Percentiles rank a stretch among this genome's conserved stretches.
phyloP scores from a whole-genome alignment of 2,888 invertebrate species.

The Aquatica leii region DNA sequence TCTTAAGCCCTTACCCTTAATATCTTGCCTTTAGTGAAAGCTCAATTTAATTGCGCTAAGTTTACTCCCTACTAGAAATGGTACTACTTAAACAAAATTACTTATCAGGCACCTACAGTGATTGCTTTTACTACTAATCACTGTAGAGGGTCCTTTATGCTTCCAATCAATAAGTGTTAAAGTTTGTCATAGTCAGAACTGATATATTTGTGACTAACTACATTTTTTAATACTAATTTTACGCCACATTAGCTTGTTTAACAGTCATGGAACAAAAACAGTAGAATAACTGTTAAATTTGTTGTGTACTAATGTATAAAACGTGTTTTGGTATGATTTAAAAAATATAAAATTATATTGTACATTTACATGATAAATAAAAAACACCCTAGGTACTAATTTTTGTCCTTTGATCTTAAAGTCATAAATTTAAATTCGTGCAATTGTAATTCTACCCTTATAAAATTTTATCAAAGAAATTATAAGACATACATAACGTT shows the following conservation, averaged over 20 bases:
- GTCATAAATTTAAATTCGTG: conserved; percentile 1
- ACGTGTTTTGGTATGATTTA: too few species aligned
- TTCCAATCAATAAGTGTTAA: conserved; percentile 3
- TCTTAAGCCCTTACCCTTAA: conserved; percentile 16
- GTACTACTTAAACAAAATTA: conserved; percentile 37
- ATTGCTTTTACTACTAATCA: conserved; percentile 40
- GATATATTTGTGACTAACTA: background rate
- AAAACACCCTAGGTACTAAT: background rate
- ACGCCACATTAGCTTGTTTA: conserved; percentile 15
- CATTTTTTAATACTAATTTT: background rate
- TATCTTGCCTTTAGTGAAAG: conserved; percentile 13
- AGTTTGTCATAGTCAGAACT: background rate
- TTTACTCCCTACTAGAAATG: conserved; percentile 17
- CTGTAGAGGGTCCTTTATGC: background rate
- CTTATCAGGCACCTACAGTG: conserved; percentile 42
- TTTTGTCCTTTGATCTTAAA: background rate
- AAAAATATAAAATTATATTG: too few species aligned
- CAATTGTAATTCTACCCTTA: background rate
- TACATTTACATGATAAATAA: too few species aligned
- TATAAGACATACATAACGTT: background rate
- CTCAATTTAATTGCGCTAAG: conserved; percentile 20
- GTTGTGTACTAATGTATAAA: too few species aligned
- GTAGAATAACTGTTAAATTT: background rate
- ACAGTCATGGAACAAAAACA: conserved; percentile 14
- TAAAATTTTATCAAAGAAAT: background rate